phyloP scores from a whole-genome alignment of 1,140 invertebrate genomes.

The Samia ricini region DNA sequence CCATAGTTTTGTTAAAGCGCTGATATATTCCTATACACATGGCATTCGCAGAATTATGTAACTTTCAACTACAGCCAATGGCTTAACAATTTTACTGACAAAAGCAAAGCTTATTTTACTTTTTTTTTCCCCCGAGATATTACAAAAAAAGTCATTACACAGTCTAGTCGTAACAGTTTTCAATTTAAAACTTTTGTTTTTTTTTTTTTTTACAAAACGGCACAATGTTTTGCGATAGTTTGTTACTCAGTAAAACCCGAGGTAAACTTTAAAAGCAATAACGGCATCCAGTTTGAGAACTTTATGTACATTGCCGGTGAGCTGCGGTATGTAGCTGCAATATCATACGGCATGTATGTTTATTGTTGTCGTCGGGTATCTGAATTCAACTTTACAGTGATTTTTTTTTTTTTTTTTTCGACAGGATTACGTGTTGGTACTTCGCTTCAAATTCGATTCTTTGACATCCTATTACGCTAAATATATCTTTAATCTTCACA shows the following conservation, averaged over 20 bases:
- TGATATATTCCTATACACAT: too few relatives aligned
- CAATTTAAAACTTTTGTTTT: neutral
- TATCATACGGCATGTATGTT: neutral
- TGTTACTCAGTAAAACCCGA: neutral
- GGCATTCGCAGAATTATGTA: too few relatives aligned
- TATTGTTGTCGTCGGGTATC: neutral
- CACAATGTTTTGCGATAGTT: neutral
- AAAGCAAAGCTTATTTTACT: too few relatives aligned
- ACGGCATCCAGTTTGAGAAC: neutral
- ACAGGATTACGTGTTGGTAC: too few relatives aligned
- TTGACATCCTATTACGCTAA: too few relatives aligned
- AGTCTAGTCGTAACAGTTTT: neutral
- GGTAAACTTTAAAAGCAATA: neutral
- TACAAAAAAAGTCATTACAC: neutral
- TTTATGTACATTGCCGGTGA: neutral
- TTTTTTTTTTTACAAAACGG: neutral
- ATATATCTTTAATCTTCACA: too few relatives aligned
- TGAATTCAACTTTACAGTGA: neutral
- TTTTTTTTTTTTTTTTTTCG: too few relatives aligned
- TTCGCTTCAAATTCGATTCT: too few relatives aligned
- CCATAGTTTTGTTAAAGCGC: too few relatives aligned
- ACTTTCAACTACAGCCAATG: too few relatives aligned
- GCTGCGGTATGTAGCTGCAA: neutral
- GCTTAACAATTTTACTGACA: too few relatives aligned
- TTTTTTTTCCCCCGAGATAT: too few relatives aligned